Evolutionary conservation across 2,888 invertebrate genomes (phyloP), one percentile per base, ranked within the genome.

Genomic region (Elgonia sp.): DNA sequence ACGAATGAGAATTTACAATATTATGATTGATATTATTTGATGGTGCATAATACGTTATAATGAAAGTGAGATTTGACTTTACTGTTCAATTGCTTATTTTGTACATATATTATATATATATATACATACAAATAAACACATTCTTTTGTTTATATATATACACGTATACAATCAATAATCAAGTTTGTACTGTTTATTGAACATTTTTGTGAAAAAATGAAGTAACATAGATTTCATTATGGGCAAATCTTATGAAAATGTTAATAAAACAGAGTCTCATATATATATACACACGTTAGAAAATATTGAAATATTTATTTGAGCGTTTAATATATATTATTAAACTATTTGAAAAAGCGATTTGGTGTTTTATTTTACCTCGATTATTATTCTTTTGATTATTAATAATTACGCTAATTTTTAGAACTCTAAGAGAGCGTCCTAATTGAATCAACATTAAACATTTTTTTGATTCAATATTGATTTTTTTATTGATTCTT

Each of bases 241-340:
- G 69, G 90, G 55, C 14, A 91, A 90, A 90, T 90, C 88, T 89
- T 92, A 92, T 92, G 89, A 82, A 92, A 91, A 92, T 91, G 92
- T 93, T 92, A 29, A 88, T 92, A 55, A 53, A 73, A 92, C 92
- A 93, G 92, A 93, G 93, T 93, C 93, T 92, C 91, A 89, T 92
- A 91, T 92, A 90, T 63, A 42, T 42, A 42, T 14, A 42, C 69
- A 87, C 77, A 92, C 91, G 93, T 93, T 93, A 93, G 91, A 90
- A 29, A 5, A 87, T 91, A 91, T 93, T 92, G 87, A 93, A 91
- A 93, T 93, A 92, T 93, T 93, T 93, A 93, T 93, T 93, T 92
- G 91, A 92, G 92, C 92, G 93, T 94, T 93, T 92, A 90, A 93
- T 84, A 84, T 72, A 93, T 69, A 77, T 77, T 92, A 90, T 57